Evolutionary conservation across 2,797 vertebrate species (phyloP).

Genomic region (Enteromius radiatus): DNA sequence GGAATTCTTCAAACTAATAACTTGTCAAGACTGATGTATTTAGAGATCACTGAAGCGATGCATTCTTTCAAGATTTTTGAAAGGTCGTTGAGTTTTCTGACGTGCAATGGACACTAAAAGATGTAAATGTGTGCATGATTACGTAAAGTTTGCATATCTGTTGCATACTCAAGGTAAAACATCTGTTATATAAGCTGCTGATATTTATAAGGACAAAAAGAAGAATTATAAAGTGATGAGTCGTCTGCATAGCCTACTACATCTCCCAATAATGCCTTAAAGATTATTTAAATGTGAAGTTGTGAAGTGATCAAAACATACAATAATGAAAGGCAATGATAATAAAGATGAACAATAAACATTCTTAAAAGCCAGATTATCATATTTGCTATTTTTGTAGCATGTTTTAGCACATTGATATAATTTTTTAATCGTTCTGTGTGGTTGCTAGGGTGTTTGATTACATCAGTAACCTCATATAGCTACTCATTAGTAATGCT

Average conservation of each 20-base stretch:
- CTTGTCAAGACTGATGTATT: background rate
- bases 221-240: no score
- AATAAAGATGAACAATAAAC: background rate
- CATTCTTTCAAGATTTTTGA: background rate
- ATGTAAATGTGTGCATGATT: background rate
- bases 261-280: background rate
- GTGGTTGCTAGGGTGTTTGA: background rate
- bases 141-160: background rate
- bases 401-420: background rate
- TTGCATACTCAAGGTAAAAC: background rate
- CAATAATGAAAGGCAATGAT: background rate
- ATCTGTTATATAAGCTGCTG: background rate
- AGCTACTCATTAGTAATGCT: no score
- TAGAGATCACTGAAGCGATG: background rate
- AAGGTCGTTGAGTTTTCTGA: background rate
- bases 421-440: no score
- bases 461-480: background rate
- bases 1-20: background rate
- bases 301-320: background rate
- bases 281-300: background rate
- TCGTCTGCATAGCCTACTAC: no score
- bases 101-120: background rate
- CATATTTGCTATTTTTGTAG: background rate
- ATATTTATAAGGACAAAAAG: background rate
- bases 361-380: background rate